Evolutionary conservation across 2,113 vertebrate species (phyloP).

Genomic region (Pipra filicauda): DNA sequence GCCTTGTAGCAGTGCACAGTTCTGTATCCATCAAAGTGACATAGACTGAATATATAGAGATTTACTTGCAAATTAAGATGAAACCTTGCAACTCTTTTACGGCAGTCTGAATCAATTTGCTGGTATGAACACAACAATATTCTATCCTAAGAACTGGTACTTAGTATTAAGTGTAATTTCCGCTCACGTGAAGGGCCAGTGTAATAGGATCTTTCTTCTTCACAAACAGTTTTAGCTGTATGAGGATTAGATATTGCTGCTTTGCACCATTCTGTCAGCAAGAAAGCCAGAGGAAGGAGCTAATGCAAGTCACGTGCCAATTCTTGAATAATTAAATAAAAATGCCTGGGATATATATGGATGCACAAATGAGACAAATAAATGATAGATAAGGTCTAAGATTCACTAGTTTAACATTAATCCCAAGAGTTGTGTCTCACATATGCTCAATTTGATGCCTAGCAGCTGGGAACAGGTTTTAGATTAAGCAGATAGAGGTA

Average conservation of each 20-base stretch:
- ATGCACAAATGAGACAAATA: constrained; percentile 68
- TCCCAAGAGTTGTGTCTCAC: constrained; percentile 41
- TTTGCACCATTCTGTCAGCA: constrained; percentile 55
- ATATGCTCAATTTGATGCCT: constrained; percentile 54
- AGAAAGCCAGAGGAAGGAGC: constrained; percentile 64
- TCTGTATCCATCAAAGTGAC: constrained; percentile 50
- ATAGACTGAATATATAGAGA: not conserved
- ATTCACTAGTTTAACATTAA: constrained; percentile 67
- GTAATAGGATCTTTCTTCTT: constrained; percentile 34
- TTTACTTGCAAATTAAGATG: constrained; percentile 39
- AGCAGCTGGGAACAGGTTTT: constrained; percentile 48
- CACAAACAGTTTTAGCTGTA: not conserved
- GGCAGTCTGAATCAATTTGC: constrained; percentile 23
- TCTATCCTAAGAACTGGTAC: not conserved
- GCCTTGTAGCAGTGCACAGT: constrained; percentile 13
- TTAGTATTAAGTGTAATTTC: constrained; percentile 36
- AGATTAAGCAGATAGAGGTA: constrained; percentile 12
- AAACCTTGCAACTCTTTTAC: constrained; percentile 28
- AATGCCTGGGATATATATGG: constrained; percentile 67
- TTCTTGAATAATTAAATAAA: constrained; percentile 82
- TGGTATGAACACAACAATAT: not conserved
- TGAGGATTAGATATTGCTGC: constrained; percentile 45
- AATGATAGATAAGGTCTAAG: constrained; percentile 75
- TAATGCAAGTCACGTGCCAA: constrained; percentile 71
- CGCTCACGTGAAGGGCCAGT: not conserved